These are phyloP conservation scores for Crocallis elinguaria DNA, from an alignment of 2,888 invertebrate genomes.

Conservation along the genomic window DNA sequence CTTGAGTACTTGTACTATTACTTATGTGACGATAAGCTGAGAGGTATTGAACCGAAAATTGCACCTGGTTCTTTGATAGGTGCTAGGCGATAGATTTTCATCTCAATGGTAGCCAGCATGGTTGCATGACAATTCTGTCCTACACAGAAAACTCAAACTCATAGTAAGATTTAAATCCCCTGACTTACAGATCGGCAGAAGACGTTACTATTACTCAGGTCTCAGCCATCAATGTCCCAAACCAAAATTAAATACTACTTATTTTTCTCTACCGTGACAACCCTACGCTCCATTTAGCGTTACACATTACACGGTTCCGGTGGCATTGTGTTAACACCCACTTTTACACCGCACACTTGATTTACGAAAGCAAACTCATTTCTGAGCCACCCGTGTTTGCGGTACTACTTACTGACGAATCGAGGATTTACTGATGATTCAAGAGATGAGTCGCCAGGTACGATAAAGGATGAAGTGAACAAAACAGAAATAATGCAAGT, in stretches of 20 bases:
- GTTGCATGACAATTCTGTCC: too few relatives aligned
- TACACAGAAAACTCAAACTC: too few relatives aligned
- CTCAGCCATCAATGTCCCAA: too few relatives aligned
- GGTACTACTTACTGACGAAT: conserved; percentile 22
- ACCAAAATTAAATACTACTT: neutral
- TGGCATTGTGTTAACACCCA: conserved; percentile 71
- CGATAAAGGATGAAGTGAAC: neutral
- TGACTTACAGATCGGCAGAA: too few relatives aligned
- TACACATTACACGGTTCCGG: conserved; percentile 65
- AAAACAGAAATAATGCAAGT: neutral
- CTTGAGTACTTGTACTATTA: too few relatives aligned
- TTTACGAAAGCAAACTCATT: conserved; percentile 36
- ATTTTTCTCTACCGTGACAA: conserved; percentile 13
- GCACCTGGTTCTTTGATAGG: too few relatives aligned
- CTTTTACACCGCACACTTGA: conserved; percentile 56
- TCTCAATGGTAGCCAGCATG: too few relatives aligned
- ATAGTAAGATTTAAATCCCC: too few relatives aligned
- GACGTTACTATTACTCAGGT: too few relatives aligned
- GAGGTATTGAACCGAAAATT: too few relatives aligned
- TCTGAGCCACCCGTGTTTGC: conserved; percentile 35
- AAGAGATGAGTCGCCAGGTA: neutral
- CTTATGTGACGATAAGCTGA: too few relatives aligned
- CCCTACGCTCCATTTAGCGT: conserved; percentile 53
- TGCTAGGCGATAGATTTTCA: too few relatives aligned
- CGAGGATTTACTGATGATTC: conserved; percentile 19